Base-by-base conservation (phyloP, 2,888 invertebrate species). In the Tupiocoris notatus region DNA sequence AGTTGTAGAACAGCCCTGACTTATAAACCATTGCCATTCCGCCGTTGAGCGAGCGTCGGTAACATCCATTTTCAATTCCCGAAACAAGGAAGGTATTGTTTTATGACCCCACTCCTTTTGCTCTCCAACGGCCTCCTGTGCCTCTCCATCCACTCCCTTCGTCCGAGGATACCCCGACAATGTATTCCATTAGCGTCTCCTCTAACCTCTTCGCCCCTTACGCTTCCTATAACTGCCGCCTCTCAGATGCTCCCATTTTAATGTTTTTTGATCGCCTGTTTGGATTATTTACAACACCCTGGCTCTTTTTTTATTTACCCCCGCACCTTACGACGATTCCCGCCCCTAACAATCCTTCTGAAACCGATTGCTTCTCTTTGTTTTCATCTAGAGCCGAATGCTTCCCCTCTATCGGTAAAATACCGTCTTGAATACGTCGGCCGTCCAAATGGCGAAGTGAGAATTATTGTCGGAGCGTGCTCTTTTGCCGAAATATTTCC, bases 1-100 rank as follows among this genome's bases (percentile, higher is more conserved):
- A 39, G 59, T 59, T 59, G 18, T n/a, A 17, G 65, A 65, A 65
- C 16, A 16, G 12, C 66, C 61, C 66, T 75, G 66, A 66, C 75
- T 75, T 75, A 75, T 75, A 75, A 75, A 75, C 58, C 75, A 75
- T 75, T 61, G 75, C 75, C 75, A 66, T 25, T 66, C 75, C 58
- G 65, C 74, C 39, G 21, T 58, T 63, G 22, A 22, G 9, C 61
- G 75, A 39, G 62, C 61, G 6, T 7, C 39, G 61, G 75, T 75
- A 23, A 75, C 75, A 75, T 75, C 75, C 75, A 75, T 75, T 75
- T 75, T 75, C 75, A 75, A 75, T 75, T 75, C 75, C 75, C 75
- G 75, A 75, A 70, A 77, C 75, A 75, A 68, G 75, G 75, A 75
- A 75, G 70, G 77, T 74, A 77, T 77, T 75, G 75, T 77, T 77